Evolutionary conservation across 2,113 vertebrate genomes (phyloP), one percentile per base, ranked within the genome.

Genomic region (Aramus guarauna): DNA sequence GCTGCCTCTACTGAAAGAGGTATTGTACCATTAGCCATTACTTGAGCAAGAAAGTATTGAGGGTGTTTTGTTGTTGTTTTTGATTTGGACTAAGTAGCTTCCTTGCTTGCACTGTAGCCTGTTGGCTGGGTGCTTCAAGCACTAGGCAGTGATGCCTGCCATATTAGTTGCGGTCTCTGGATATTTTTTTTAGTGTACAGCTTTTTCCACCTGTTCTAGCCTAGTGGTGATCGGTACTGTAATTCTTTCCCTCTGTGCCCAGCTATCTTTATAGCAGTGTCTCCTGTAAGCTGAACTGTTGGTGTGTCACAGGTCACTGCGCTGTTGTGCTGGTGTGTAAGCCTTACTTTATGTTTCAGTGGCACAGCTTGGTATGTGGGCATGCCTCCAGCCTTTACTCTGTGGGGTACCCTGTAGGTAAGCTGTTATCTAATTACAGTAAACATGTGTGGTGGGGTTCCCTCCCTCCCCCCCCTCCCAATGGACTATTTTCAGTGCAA

Each of bases 341-440:
- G 32, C 43, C 16, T 53, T 41, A 8, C 27, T 76, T 15, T 52
- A 24, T 5, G 8, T 26, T 53, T 53, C 52, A 27, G 52, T 29
- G 9, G 67, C 53, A 24, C 22, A 29, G 47, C 30, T 71, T 86
- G 85, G 72, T 72, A 63, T 29, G 37, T 71, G n/a, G 56, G 75
- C 88, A 78, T 1, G 15, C 16, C 36, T 95, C 59, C 85, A 80
- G 82, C 55, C 15, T 60, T 50, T 50, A 59, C 45, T 63, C 30
- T 69, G 48, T 47, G 52, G 43, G 30, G 30, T 91, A 68, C 66
- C 24, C 55, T 85, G 12, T 73, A 85, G 72, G 90, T 93, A 86
- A 86, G 23, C 32, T 68, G 24, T 56, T 29, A 41, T 47, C 91
- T 94, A 94, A 97, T 94, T 74, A 73, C 53, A 92, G 88, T 36